Percentiles rank a stretch among this genome's conserved stretches.
These are phyloP conservation scores for Chunga burmeisteri DNA, from an alignment of 2,113 vertebrate genomes.

Conservation along the genomic window DNA sequence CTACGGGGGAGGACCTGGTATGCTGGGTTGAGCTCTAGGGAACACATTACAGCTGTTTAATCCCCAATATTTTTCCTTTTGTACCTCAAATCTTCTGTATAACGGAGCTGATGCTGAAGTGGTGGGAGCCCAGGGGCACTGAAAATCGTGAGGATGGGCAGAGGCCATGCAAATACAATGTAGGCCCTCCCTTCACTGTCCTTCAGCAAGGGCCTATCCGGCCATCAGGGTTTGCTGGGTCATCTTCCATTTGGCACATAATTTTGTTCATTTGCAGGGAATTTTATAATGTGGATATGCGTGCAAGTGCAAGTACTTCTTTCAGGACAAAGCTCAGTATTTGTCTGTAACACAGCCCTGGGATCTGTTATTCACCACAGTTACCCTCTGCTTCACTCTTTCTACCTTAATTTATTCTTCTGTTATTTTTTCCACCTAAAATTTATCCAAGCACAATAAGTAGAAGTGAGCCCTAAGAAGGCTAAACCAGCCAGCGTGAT, in stretches of 20 bases:
- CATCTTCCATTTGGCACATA: not conserved
- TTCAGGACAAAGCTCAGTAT: not conserved
- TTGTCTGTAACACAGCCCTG: accelerated
- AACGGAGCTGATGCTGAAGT: not conserved
- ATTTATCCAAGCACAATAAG: not conserved
- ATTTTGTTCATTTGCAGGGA: not conserved
- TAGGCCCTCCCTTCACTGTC: no score
- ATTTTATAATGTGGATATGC: not conserved
- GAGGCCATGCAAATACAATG: not conserved
- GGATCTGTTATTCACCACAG: not conserved
- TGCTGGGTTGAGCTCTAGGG: not conserved
- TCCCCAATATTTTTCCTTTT: not conserved
- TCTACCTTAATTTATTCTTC: not conserved
- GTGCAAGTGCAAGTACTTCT: not conserved
- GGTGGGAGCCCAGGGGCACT: not conserved
- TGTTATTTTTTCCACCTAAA: not conserved
- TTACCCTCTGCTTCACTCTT: not conserved
- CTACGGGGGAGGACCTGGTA: no score
- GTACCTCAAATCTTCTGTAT: not conserved
- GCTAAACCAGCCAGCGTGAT: not conserved
- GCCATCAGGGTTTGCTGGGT: not conserved
- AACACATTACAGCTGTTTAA: not conserved
- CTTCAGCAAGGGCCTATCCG: not conserved
- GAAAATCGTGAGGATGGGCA: not conserved
- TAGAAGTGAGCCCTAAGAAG: not conserved